Conservation (phyloP, 2,888 invertebrate genomes). For the Amphipyra tragopoginis region DNA sequence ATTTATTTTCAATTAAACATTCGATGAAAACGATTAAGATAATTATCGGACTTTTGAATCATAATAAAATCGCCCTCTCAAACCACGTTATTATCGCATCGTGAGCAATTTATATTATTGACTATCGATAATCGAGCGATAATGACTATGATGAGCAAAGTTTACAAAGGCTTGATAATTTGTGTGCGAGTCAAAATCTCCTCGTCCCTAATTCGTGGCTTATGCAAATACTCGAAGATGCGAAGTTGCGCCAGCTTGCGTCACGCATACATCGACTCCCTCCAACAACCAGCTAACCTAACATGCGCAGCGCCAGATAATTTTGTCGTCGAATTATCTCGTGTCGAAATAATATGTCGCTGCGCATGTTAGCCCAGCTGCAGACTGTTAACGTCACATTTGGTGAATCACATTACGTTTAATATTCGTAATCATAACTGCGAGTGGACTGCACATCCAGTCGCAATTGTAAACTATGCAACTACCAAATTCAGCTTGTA, state of each 20-base stretch:
- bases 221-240: conserved; percentile 65
- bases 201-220: conserved; percentile 78
- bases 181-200: conserved; percentile 63
- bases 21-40: conserved; percentile 18
- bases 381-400: too few species aligned
- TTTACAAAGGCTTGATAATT: conserved; percentile 50
- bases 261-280: conserved; percentile 60
- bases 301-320: too few species aligned
- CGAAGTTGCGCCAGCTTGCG: conserved; percentile 51
- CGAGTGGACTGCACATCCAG: too few species aligned
- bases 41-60: conserved; percentile 23
- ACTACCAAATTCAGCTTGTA: too few species aligned
- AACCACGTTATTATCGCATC: conserved; percentile 35
- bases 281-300: background rate
- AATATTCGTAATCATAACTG: too few species aligned
- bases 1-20: conserved; percentile 18
- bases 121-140: conserved; percentile 55
- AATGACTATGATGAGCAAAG: conserved; percentile 57
- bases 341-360: too few species aligned
- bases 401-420: too few species aligned
- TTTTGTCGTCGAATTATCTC: too few species aligned
- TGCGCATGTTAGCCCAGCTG: too few species aligned
- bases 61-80: conserved; percentile 29
- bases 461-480: too few species aligned
- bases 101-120: conserved; percentile 64